A percentile compares a stretch with the other conserved stretches of the same genome.
These are phyloP conservation scores for Eumaeus atala DNA, from an alignment of 1,140 invertebrate species.

Conservation along the genomic window DNA sequence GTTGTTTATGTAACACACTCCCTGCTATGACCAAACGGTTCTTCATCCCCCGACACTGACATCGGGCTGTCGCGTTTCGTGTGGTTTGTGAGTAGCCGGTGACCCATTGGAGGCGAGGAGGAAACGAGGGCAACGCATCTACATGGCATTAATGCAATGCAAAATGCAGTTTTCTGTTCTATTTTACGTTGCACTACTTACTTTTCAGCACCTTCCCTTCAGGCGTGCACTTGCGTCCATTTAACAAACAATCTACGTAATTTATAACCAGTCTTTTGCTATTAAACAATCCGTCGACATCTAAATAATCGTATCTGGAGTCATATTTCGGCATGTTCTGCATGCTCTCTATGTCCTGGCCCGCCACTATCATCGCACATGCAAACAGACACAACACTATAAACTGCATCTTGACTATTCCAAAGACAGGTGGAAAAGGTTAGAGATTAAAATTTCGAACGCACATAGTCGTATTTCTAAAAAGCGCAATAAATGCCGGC, in stretches of 20 bases:
- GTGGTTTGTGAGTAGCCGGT: too few relatives aligned
- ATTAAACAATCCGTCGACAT: constrained; percentile 73
- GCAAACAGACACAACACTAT: constrained; percentile 46
- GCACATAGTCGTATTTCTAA: constrained; percentile 25
- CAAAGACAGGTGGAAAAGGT: constrained; percentile 19
- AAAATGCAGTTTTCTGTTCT: neutral
- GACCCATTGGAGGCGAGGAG: too few relatives aligned
- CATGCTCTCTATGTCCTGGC: constrained; percentile 52
- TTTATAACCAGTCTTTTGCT: constrained; percentile 75
- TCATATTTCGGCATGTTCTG: constrained; percentile 65
- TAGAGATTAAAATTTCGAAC: constrained; percentile 29
- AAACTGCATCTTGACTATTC: constrained; percentile 38
- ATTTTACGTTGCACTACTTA: constrained; percentile 48
- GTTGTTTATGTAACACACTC: too few relatives aligned
- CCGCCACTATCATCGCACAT: constrained; percentile 35
- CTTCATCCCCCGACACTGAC: too few relatives aligned
- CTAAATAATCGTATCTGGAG: constrained; percentile 74
- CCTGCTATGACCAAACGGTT: too few relatives aligned
- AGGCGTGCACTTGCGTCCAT: constrained; percentile 72
- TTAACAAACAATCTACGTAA: constrained; percentile 76
- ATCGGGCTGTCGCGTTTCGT: too few relatives aligned
- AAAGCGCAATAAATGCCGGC: constrained; percentile 25
- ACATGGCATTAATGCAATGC: neutral
- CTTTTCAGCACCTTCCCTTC: constrained; percentile 76
- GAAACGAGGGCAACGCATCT: neutral